These are phyloP conservation scores for Leptinotarsa peninsularis DNA, from an alignment of 2,888 invertebrate species.

Conservation along the genomic window DNA sequence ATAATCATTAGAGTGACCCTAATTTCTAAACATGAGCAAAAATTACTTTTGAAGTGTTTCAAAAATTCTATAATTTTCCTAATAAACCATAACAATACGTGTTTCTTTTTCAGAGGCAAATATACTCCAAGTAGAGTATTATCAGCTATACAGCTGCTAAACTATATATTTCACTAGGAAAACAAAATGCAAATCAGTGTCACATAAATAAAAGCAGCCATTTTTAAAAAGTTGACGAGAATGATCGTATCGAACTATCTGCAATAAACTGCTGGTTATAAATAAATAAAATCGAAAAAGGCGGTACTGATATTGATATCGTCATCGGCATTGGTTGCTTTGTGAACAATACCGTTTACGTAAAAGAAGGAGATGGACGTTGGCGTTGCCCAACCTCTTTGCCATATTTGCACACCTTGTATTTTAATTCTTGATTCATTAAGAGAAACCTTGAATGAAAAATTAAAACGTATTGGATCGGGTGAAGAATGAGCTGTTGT, in stretches of 20 bases:
- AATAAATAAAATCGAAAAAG: slow-evolving; percentile 45
- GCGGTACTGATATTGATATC: slow-evolving; percentile 41
- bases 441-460: slow-evolving; percentile 3
- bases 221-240: slow-evolving; percentile 28
- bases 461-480: not conserved
- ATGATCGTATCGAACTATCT: slow-evolving; percentile 39
- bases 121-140: too few species aligned
- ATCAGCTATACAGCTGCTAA: too few species aligned
- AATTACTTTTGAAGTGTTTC: too few species aligned
- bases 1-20: too few species aligned
- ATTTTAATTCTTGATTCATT: slow-evolving; percentile 18
- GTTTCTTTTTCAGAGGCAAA: too few species aligned
- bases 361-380: slow-evolving; percentile 50
- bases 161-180: not conserved
- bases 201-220: slow-evolving; percentile 23
- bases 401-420: slow-evolving; percentile 39
- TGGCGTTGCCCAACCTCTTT: slow-evolving; percentile 57
- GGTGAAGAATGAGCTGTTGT: too few species aligned
- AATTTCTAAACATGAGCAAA: too few species aligned
- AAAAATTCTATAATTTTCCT: too few species aligned
- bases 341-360: slow-evolving; percentile 45
- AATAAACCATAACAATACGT: too few species aligned
- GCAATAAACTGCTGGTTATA: slow-evolving; percentile 44
- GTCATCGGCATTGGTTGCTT: slow-evolving; percentile 39
- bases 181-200: slow-evolving; percentile 22